Conservation (phyloP, 2,888 invertebrate genomes). For the Nephrocerus scutellatus region DNA sequence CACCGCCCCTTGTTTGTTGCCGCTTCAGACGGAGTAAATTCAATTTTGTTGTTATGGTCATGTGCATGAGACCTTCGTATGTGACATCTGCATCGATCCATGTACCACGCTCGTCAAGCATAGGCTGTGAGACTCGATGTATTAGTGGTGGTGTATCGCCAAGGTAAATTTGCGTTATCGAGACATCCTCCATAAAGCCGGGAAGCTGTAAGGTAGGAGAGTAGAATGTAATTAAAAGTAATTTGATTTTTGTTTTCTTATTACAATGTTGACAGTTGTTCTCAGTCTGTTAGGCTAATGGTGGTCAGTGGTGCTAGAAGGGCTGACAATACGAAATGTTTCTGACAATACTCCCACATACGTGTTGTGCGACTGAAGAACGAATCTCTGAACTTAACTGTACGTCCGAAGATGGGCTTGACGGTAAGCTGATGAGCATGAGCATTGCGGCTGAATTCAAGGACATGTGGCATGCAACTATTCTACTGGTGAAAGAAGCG, state of each 20-base stretch:
- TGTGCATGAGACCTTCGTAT: constrained; percentile 65
- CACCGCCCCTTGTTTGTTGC: constrained; percentile 21
- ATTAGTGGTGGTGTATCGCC: constrained; percentile 60
- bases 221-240: too few species aligned
- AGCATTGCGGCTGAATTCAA: too few species aligned
- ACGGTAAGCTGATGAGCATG: too few species aligned
- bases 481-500: too few species aligned
- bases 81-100: constrained; percentile 77
- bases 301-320: too few species aligned
- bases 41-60: constrained; percentile 77
- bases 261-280: too few species aligned
- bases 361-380: background rate
- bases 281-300: too few species aligned
- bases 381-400: background rate
- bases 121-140: constrained; percentile 57
- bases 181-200: constrained; percentile 74
- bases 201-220: constrained; percentile 64
- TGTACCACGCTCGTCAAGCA: constrained; percentile 68
- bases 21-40: constrained; percentile 51
- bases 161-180: constrained; percentile 63
- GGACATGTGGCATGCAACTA: too few species aligned
- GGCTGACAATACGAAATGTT: too few species aligned
- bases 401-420: too few species aligned
- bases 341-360: too few species aligned
- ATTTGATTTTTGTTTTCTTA: too few species aligned